phyloP scores from a whole-genome alignment of 2,888 invertebrate genomes.

The Cepaea hortensis region DNA sequence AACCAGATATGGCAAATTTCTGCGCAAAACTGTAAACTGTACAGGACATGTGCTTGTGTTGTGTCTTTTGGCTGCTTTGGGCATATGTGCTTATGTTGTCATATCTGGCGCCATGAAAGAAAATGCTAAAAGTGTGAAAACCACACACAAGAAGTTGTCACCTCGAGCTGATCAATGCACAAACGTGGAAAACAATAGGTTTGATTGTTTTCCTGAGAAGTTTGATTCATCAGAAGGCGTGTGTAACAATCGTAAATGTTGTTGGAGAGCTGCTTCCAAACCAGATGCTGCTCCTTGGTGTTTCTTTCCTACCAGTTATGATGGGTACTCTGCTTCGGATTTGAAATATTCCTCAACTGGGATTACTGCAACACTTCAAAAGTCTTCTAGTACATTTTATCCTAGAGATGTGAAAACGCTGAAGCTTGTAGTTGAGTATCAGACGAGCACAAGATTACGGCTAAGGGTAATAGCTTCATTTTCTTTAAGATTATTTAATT shows the following conservation, averaged over 20 bases:
- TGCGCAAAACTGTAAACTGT: background rate
- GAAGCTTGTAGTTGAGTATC: constrained; percentile 40
- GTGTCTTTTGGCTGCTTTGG: constrained; percentile 11
- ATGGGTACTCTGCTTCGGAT: constrained; percentile 40
- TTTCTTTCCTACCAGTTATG: constrained; percentile 49
- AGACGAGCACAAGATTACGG: constrained; percentile 28
- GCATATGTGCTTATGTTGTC: background rate
- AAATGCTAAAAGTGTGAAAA: background rate
- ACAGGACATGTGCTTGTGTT: background rate
- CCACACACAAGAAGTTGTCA: background rate
- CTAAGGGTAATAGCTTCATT: constrained; percentile 21
- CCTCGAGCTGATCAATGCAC: constrained; percentile 38
- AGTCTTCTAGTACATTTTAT: constrained; percentile 29
- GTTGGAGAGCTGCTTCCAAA: constrained; percentile 38
- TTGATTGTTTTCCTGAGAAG: constrained; percentile 54
- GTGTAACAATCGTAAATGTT: constrained; percentile 50
- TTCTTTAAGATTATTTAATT: no score
- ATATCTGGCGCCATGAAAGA: background rate
- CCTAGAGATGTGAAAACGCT: constrained; percentile 37
- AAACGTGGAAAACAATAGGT: constrained; percentile 36
- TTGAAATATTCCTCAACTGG: constrained; percentile 16
- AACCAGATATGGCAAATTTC: constrained; percentile 7
- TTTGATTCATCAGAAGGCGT: constrained; percentile 39
- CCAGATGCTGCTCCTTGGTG: constrained; percentile 49
- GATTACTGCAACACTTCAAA: constrained; percentile 30